Conservation (phyloP, 2,888 invertebrate species). For the Zygaena filipendulae region DNA sequence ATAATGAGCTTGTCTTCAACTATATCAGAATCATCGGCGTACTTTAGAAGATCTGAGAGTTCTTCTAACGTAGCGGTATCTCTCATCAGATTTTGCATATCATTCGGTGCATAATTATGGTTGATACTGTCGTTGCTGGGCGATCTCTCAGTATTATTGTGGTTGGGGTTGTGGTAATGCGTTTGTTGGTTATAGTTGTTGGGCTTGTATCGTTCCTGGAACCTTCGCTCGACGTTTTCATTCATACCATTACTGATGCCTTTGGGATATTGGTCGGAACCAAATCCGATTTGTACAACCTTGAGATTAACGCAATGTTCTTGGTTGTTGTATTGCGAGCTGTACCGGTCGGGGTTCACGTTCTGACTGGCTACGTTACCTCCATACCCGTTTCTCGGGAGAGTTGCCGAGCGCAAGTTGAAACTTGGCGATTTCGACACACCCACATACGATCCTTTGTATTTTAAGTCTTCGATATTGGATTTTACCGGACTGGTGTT, state of each 20-base stretch:
- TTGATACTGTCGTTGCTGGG: constrained; percentile 57
- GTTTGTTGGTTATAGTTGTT: constrained; percentile 47
- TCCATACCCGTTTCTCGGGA: constrained; percentile 75
- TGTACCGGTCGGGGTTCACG: constrained; percentile 58
- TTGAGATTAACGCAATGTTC: constrained; percentile 67
- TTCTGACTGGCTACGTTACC: constrained; percentile 45
- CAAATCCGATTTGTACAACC: constrained; percentile 71
- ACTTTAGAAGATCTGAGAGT: constrained; percentile 76
- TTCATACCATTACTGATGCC: constrained; percentile 55
- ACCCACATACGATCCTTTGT: constrained; percentile 42
- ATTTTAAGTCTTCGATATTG: constrained; percentile 53
- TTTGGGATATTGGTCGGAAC: constrained; percentile 70
- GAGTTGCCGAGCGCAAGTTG: constrained; percentile 72
- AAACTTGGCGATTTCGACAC: constrained; percentile 59
- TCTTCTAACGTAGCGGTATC: constrained; percentile 76
- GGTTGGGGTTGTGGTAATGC: constrained; percentile 52
- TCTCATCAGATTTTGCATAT: constrained; percentile 54
- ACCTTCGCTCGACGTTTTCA: constrained; percentile 53
- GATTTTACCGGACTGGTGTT: constrained; percentile 58
- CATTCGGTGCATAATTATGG: constrained; percentile 52
- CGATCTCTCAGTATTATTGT: constrained; percentile 48
- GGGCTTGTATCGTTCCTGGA: constrained; percentile 62
- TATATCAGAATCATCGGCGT: constrained; percentile 79
- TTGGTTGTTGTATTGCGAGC: constrained; percentile 63
- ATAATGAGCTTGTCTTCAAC: constrained; percentile 56